Conservation (phyloP, 2,888 invertebrate species). For the Phania funesta region DNA sequence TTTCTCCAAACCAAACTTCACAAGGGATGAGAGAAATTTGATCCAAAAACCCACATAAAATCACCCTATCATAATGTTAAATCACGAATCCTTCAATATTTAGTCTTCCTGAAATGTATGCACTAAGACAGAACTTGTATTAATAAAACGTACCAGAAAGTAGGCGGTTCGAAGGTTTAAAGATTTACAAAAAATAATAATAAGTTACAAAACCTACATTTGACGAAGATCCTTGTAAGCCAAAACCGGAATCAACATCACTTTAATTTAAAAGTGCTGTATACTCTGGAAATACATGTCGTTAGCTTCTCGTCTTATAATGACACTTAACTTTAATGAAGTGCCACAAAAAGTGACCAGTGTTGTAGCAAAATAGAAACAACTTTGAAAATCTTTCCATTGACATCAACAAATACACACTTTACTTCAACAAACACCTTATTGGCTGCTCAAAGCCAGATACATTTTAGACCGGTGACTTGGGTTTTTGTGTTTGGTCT, state of each 20-base stretch:
- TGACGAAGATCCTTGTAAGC: neutral
- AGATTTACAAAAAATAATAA: neutral
- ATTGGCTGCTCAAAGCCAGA: neutral
- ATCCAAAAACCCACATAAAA: too few species aligned
- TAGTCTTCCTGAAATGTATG: too few species aligned
- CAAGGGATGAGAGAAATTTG: too few species aligned
- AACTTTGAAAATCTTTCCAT: constrained; percentile 34
- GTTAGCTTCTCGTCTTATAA: constrained; percentile 1
- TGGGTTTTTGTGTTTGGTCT: neutral
- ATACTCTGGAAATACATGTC: constrained; percentile 1
- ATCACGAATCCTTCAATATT: too few species aligned
- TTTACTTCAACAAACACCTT: neutral
- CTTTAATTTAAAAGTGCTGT: constrained; percentile 1
- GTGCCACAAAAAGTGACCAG: constrained; percentile 27
- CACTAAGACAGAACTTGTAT: too few species aligned
- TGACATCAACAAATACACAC: constrained; percentile 4
- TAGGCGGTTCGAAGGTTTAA: too few species aligned
- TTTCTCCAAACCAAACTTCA: too few species aligned
- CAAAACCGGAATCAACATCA: neutral
- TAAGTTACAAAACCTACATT: neutral
- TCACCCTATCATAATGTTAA: too few species aligned
- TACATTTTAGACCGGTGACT: constrained; percentile 3
- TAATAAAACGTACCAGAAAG: too few species aligned
- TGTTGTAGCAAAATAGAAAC: constrained; percentile 18
- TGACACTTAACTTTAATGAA: constrained; percentile 41